Evolutionary conservation across 2,888 invertebrate species (phyloP).

Genomic region (Terebella lapidaria): DNA sequence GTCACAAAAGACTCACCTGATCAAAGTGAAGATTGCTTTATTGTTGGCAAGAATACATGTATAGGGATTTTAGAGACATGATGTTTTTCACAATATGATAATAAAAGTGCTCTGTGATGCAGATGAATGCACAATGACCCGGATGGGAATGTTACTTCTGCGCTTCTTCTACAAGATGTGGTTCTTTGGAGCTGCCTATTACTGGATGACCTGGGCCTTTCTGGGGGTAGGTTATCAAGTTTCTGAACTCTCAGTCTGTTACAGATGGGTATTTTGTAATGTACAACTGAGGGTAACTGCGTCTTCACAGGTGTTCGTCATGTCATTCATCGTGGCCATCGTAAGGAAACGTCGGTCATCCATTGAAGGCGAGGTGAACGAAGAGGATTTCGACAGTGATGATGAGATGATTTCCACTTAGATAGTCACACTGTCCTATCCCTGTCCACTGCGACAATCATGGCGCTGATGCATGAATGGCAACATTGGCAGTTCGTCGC

Average conservation of each 20-base stretch:
- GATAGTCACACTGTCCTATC: too few relatives aligned
- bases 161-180: conserved; percentile 55
- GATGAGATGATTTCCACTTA: too few relatives aligned
- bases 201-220: conserved; percentile 53
- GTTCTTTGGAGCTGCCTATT: conserved; percentile 55
- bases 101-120: conserved; percentile 13
- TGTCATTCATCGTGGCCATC: conserved; percentile 43
- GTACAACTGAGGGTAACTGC: too few relatives aligned
- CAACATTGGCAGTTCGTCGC: too few relatives aligned
- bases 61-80: too few relatives aligned
- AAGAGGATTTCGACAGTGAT: conserved; percentile 46
- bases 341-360: conserved; percentile 36
- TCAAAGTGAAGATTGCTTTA: too few relatives aligned
- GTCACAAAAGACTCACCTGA: too few relatives aligned
- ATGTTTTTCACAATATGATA: too few relatives aligned
- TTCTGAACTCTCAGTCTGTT: not conserved
- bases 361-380: conserved; percentile 44
- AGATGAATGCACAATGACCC: conserved; percentile 52
- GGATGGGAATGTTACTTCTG: conserved; percentile 47
- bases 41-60: too few relatives aligned
- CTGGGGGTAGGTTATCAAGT: conserved; percentile 35
- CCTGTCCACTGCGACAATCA: too few relatives aligned
- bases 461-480: too few relatives aligned
- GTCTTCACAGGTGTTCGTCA: conserved; percentile 34
- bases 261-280: too few relatives aligned